Evolutionary conservation across 2,113 vertebrate species (phyloP).

Genomic region (Laticauda laticaudata): DNA sequence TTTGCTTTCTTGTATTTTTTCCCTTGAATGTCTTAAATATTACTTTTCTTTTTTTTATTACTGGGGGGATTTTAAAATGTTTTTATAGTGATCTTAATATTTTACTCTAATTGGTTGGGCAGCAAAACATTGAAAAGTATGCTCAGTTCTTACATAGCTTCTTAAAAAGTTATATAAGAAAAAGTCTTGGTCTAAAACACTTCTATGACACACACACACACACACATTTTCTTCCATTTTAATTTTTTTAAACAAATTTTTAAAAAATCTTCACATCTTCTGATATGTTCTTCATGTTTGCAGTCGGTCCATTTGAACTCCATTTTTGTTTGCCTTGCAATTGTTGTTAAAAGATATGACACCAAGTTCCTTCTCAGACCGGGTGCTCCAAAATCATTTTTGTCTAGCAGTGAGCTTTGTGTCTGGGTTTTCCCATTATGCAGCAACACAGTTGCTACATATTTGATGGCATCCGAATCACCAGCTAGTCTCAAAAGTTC

Average conservation of each 20-base stretch:
- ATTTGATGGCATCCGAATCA: not conserved
- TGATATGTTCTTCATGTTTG: not conserved
- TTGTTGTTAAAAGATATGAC: not conserved
- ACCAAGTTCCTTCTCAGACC: not conserved
- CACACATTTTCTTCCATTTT: not conserved
- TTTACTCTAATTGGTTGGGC: not conserved
- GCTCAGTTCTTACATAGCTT: not conserved
- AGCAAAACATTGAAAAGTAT: not conserved
- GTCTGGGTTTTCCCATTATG: not conserved
- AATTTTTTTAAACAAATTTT: not conserved
- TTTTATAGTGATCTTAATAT: not conserved
- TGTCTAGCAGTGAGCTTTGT: not conserved
- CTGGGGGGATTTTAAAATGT: not conserved
- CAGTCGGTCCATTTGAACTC: not conserved
- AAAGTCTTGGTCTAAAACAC: not conserved
- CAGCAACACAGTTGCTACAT: not conserved
- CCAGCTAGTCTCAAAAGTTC: not conserved
- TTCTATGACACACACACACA: not conserved
- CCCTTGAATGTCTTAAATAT: not conserved
- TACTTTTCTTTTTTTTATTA: not conserved
- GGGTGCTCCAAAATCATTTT: not conserved
- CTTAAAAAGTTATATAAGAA: not conserved
- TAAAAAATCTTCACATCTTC: not conserved
- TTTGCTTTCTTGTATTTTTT: not conserved
- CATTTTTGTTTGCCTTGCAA: not conserved